Percentiles rank a stretch among this genome's conserved stretches.
phyloP scores from a whole-genome alignment of 2,797 vertebrate genomes.

The Eptatretus atami region DNA sequence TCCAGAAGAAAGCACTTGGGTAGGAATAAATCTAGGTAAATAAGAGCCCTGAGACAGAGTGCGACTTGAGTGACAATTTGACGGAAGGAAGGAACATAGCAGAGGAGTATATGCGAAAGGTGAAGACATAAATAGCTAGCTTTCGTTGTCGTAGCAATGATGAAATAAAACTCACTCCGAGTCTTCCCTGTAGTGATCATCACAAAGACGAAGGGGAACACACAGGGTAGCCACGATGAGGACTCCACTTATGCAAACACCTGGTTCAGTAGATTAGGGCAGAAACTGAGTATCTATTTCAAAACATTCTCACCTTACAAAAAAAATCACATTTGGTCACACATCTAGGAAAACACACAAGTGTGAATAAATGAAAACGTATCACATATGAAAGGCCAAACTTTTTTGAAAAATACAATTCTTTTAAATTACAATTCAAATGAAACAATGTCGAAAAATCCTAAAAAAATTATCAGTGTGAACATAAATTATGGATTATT shows the following conservation, averaged over 20 bases:
- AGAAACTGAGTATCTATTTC: not conserved
- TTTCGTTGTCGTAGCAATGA: not conserved
- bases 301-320: not conserved
- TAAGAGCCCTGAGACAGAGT: not conserved
- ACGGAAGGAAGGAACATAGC: not conserved
- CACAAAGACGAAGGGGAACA: conserved; percentile 95
- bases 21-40: conserved; percentile 1
- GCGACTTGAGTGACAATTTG: not conserved
- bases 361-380: too few relatives aligned
- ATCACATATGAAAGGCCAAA: too few relatives aligned
- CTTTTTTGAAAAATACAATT: too few relatives aligned
- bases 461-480: too few relatives aligned
- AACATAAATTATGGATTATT: too few relatives aligned
- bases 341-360: too few relatives aligned
- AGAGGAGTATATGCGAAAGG: not conserved
- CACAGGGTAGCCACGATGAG: conserved; percentile 54
- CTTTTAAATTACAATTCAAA: too few relatives aligned
- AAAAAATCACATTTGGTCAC: too few relatives aligned
- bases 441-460: too few relatives aligned
- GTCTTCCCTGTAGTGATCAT: conserved; percentile 96
- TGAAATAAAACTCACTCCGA: conserved; percentile 38
- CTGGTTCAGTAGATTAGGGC: conserved; percentile 14
- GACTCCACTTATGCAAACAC: conserved; percentile 85
- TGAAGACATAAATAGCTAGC: too few relatives aligned
- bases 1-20: conserved; percentile 75